Evolutionary conservation across 2,888 invertebrate species (phyloP), one percentile per base, ranked within the genome.

Genomic region (Coenonympha arcania): DNA sequence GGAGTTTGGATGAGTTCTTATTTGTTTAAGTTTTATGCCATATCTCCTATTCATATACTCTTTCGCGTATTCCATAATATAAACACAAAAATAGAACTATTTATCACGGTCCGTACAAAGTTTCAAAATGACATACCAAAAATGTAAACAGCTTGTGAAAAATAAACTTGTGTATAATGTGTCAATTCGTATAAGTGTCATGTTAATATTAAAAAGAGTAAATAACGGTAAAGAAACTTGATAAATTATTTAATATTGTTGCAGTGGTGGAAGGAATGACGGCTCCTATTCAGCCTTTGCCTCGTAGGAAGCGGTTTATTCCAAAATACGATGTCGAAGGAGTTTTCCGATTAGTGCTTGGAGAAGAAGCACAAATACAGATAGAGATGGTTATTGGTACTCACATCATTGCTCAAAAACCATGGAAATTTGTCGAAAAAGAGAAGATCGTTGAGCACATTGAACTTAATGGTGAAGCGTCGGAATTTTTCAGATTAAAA

Each of bases 371-470:
- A 9, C 91, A 91, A 65, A 78, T 87, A 56, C 84, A 87, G 44
- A 71, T 93, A 8, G 90, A 90, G 53, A 84, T 91, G 58, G 86
- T 89, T 1, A 88, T 93, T 33, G 93, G 92, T 0, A 79, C 88
- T 28, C 88, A 93, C 65, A 88, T 94, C 0, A 92, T 90, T 1
- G 88, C 90, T 13, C 93, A 93, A 68, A 90, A 88, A 63, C 93
- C 93, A 0, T 94, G 93, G 93, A 90, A 90, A 54, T 84, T 81
- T 52, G 77, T 93, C 0, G 79, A 77, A 15, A 93, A 89, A 69
- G 87, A 88, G 24, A 77, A 87, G 36, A 76, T 94, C 1, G 79
- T 89, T 42, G 91, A 93, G 60, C 83, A 88, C 45, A 82, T 93
- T 40, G 89, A 90, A 2, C 56, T 87, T 0, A 84, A 89, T 34